Evolutionary conservation across 2,113 vertebrate genomes (phyloP).

Genomic region (Porphyrio hochstetteri): DNA sequence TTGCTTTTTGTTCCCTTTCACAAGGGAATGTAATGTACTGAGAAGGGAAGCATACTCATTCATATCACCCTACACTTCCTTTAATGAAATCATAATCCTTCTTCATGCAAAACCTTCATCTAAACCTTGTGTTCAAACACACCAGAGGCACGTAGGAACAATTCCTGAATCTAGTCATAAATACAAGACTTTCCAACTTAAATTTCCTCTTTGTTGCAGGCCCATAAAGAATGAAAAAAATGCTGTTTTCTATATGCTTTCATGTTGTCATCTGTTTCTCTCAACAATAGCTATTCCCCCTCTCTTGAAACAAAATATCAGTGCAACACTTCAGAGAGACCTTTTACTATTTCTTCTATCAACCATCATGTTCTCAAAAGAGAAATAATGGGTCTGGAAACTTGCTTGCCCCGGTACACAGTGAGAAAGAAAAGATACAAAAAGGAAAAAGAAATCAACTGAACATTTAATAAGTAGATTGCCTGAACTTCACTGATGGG

Average conservation of each 20-base stretch:
- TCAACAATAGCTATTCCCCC: not conserved
- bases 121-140: not conserved
- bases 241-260: not conserved
- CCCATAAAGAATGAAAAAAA: not conserved
- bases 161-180: not conserved
- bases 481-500: not conserved
- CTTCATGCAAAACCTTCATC: not conserved
- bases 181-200: not conserved
- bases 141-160: not conserved
- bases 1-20: not conserved
- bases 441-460: not conserved
- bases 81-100: not conserved
- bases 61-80: not conserved
- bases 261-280: not conserved
- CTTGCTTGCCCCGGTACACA: not conserved
- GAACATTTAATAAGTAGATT: not conserved
- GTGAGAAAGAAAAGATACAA: not conserved
- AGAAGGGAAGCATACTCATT: not conserved
- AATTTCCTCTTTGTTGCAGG: not conserved
- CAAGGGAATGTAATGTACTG: not conserved
- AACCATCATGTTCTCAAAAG: not conserved
- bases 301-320: not conserved
- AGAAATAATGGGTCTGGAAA: not conserved
- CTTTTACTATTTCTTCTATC: not conserved
- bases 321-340: not conserved